These are phyloP conservation scores for Cryptophagus acutangulus DNA, from an alignment of 2,888 invertebrate genomes.

Conservation along the genomic window DNA sequence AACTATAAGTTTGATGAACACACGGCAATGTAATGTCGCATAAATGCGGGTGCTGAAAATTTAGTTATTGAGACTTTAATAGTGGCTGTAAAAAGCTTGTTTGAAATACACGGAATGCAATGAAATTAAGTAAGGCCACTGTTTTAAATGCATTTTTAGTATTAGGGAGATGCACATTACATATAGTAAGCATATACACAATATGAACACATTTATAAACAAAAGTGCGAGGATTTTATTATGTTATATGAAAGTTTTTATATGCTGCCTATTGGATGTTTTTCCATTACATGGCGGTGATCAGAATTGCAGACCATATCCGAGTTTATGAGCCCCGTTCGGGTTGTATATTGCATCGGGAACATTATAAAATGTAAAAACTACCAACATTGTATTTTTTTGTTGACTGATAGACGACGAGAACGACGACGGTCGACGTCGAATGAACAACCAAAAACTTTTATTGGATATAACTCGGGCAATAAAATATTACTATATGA, in stretches of 20 bases:
- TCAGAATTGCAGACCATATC: conserved; percentile 46
- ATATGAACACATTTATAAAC: conserved; percentile 33
- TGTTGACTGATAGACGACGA: conserved; percentile 35
- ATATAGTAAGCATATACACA: conserved; percentile 14
- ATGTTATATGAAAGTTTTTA: conserved; percentile 45
- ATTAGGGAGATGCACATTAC: background rate
- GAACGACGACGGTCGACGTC: too few relatives aligned
- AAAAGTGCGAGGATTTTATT: conserved; percentile 37
- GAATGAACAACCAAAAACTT: too few relatives aligned
- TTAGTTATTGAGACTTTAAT: conserved; percentile 36
- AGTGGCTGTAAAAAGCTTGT: conserved; percentile 29
- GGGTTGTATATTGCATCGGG: conserved; percentile 42
- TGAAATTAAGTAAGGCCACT: background rate
- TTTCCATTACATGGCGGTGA: conserved; percentile 44
- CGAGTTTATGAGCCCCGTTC: conserved; percentile 44
- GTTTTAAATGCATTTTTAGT: conserved; percentile 9
- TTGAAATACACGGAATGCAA: conserved; percentile 25
- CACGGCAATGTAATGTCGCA: conserved; percentile 11
- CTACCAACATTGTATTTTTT: conserved; percentile 45
- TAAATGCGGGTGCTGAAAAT: conserved; percentile 31
- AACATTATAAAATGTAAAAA: conserved; percentile 48
- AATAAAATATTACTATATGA: conserved; percentile 43
- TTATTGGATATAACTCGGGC: conserved; percentile 40
- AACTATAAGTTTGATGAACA: conserved; percentile 4
- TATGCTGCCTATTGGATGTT: conserved; percentile 44